A percentile compares a stretch with the other conserved stretches of the same genome.
Conservation (phyloP, 2,888 invertebrate genomes). For the Ophion costatus region DNA sequence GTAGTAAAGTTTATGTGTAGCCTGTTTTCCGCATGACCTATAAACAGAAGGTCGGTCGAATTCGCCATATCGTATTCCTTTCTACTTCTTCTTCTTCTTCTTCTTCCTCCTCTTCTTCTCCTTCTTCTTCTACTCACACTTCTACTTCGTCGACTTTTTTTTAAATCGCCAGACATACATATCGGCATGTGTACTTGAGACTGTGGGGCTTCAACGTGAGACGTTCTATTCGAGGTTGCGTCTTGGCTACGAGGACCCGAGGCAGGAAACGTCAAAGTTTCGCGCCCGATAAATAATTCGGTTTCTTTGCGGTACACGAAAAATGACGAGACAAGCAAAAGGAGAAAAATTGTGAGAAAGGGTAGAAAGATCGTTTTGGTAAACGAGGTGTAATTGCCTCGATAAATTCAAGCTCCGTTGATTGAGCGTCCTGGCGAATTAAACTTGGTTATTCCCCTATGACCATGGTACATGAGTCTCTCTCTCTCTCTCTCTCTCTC, state of each 20-base stretch:
- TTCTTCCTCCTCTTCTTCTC: neutral
- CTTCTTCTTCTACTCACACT: constrained; percentile 20
- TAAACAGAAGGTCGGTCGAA: constrained; percentile 63
- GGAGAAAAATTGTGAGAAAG: neutral
- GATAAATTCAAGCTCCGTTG: constrained; percentile 48
- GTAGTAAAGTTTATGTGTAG: constrained; percentile 68
- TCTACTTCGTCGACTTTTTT: constrained; percentile 17
- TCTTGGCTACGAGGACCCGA: neutral
- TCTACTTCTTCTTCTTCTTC: constrained; percentile 14
- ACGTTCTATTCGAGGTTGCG: constrained; percentile 53
- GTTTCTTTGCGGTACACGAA: neutral
- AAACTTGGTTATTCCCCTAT: constrained; percentile 22
- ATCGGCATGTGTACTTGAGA: constrained; percentile 15
- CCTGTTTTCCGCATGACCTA: constrained; percentile 67
- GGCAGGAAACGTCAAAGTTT: constrained; percentile 36
- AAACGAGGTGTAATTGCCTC: constrained; percentile 45
- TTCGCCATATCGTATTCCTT: constrained; percentile 55
- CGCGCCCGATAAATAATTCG: constrained; percentile 30
- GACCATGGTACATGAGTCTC: neutral
- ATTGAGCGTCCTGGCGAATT: constrained; percentile 27
- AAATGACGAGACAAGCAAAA: neutral
- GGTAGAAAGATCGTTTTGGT: constrained; percentile 30
- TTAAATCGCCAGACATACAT: neutral
- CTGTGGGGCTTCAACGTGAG: constrained; percentile 10
- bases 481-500: constrained; percentile 23